Base-by-base conservation (phyloP, 2,113 vertebrate species). In the Bettongia penicillata region DNA sequence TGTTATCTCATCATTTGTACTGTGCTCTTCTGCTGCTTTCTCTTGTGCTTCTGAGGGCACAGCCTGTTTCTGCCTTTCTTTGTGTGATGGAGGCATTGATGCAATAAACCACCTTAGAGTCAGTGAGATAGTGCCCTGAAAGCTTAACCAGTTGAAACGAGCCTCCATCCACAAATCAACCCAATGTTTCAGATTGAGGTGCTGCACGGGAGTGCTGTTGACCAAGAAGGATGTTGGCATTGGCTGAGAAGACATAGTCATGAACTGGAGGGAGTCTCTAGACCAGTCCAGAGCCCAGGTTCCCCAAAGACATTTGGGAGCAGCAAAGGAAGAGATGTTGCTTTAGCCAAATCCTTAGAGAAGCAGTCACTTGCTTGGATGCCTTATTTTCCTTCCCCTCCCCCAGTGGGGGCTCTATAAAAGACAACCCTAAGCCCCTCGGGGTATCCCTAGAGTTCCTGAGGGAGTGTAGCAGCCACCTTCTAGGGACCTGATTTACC, bases 121-220 rank as follows among this genome's bases (percentile, higher is more conserved):
- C 6, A n/a, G 61, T 4, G 61, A 37, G 3, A n/a, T 6, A 12
- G 16, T 43, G 68, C 37, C 19, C 68, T 31, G 37, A 43, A 43
- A 8, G n/a, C 37, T 43, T 19, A 23, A 22, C 14, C 7, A 43
- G 68, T 16, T 43, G 37, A 84, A 84, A 43, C 16, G 22, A 43
- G n/a, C n/a, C 37, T 43, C 37, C 68, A 84, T 23, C n/a, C 68
- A 37, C 0, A 11, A 1, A 7, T n/a, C 4, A 19, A 0, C 68
- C 37, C n/a, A n/a, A 22, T 4, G 1, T 0, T 0, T n/a, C 5
- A 25, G 68, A n/a, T 8, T 19, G 6, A 77, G 57, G 37, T n/a
- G 68, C n/a, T 68, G 31, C 31, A 1, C 12, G 5, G 37, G 37
- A 16, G 4, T n/a, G 31, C 37, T 77, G 14, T 16, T 16, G 68